Percentiles rank a stretch among this genome's conserved stretches.
Evolutionary conservation across 2,113 vertebrate genomes (phyloP).

Genomic region (Neogale vison): DNA sequence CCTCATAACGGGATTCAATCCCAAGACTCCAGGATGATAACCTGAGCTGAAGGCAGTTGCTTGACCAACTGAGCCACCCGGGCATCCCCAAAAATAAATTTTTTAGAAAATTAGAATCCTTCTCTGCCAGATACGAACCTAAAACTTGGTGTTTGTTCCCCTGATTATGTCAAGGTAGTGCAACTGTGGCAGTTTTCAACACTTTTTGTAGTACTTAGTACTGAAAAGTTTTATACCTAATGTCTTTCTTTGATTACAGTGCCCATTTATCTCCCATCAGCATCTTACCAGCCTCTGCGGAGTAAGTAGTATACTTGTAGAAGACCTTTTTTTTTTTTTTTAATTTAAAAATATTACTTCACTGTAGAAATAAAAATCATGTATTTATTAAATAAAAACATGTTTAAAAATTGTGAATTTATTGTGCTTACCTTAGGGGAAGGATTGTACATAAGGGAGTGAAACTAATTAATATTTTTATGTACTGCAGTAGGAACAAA

Average conservation of each 20-base stretch:
- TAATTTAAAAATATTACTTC: not conserved
- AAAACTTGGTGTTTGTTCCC: not conserved
- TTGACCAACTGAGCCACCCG: too few relatives aligned
- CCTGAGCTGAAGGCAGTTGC: too few relatives aligned
- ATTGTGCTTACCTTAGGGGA: slow-evolving; percentile 26
- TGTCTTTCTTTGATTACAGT: slow-evolving; percentile 86
- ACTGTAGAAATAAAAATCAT: not conserved
- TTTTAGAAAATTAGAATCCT: not conserved
- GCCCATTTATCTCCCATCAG: slow-evolving; percentile 93
- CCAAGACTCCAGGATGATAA: too few relatives aligned
- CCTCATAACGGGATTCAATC: too few relatives aligned
- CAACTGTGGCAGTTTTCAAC: not conserved
- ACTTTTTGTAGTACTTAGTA: slow-evolving; percentile 7
- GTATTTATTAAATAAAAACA: not conserved
- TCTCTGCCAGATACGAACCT: not conserved
- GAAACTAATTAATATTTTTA: slow-evolving; percentile 17
- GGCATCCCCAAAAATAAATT: too few relatives aligned
- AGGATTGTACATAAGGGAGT: not conserved
- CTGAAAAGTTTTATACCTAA: slow-evolving; percentile 45
- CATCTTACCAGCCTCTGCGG: slow-evolving; percentile 94
- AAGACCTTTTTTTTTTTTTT: not conserved
- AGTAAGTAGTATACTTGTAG: slow-evolving; percentile 88
- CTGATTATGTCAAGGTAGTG: not conserved
- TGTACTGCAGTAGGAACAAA: not conserved
- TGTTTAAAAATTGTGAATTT: not conserved